Evolutionary conservation across 2,113 vertebrate genomes (phyloP), one percentile per base, ranked within the genome.

Genomic region (Oxyruncus cristatus): DNA sequence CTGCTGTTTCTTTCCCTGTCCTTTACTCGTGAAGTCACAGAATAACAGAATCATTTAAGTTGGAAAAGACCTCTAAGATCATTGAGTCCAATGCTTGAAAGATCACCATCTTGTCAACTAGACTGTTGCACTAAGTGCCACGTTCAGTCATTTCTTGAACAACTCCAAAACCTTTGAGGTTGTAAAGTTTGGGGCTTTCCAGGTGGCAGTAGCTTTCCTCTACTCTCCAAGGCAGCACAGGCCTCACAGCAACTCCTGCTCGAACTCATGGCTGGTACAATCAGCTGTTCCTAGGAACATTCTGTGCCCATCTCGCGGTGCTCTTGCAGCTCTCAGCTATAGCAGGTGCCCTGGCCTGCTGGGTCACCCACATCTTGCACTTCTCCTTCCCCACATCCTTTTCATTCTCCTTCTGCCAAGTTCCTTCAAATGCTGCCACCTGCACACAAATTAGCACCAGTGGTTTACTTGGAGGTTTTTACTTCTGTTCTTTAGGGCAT

Each of bases 261-360:
- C 32, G 32, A 14, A 32, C 5, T 6, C 0, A 0, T 16, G 8
- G 47, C 27, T 68, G 62, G 21, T 19, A 41, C 11, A 37, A 19
- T 13, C 6, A 8, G 42, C 13, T 6, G 0, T 71, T 76, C 33
- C 56, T 3, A 3, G 21, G 17, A n/a, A 8, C 7, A 1, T 41
- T 62, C 47, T 41, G 41, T 53, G 32, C 17, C 53, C 13, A 15
- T 12, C 27, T 56, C 12, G 1, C 0, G 6, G 12, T 28, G 44
- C 30, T 86, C 37, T 63, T 4, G 2, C 41, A 71, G 28, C 24
- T 56, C 12, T 55, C 2, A 4, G 49, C 20, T 32, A 9, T 1
- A 66, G 41, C 37, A 49, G 23, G 24, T 73, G 30, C 19, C 42
- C 32, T 2, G 4, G n/a, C 27, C 42, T 82, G 28, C 61, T 78